Conservation (phyloP, 2,113 vertebrate species). For the Antechinus flavipes region DNA sequence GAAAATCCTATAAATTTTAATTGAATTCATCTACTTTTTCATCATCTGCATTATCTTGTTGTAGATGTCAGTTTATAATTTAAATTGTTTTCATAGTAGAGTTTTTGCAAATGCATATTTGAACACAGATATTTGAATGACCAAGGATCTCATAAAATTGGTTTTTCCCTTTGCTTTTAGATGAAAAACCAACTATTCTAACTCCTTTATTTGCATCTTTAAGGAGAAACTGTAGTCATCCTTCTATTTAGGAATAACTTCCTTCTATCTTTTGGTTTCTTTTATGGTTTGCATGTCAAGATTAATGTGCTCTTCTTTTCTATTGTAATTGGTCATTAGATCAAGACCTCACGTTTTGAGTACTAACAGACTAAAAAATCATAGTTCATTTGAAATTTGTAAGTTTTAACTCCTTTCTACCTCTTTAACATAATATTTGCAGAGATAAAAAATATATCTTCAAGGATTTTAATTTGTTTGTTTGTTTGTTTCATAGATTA, state of each 20-base stretch:
- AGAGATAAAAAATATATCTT: not conserved
- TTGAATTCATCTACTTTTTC: not conserved
- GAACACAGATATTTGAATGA: not conserved
- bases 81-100: not conserved
- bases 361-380: not conserved
- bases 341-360: not conserved
- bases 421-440: not conserved
- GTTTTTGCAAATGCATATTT: not conserved
- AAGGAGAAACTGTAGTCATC: not conserved
- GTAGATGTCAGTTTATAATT: not conserved
- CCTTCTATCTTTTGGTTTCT: not conserved
- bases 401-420: not conserved
- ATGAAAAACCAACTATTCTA: not conserved
- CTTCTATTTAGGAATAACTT: not conserved
- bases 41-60: not conserved
- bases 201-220: not conserved
- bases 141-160: not conserved
- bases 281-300: not conserved
- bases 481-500: not conserved
- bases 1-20: not conserved
- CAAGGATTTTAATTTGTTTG: not conserved
- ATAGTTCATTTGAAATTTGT: not conserved
- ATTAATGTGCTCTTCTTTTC: not conserved
- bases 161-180: not conserved
- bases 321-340: not conserved